Base-by-base conservation (phyloP, 1,140 invertebrate genomes). In the Batillaria attramentaria region DNA sequence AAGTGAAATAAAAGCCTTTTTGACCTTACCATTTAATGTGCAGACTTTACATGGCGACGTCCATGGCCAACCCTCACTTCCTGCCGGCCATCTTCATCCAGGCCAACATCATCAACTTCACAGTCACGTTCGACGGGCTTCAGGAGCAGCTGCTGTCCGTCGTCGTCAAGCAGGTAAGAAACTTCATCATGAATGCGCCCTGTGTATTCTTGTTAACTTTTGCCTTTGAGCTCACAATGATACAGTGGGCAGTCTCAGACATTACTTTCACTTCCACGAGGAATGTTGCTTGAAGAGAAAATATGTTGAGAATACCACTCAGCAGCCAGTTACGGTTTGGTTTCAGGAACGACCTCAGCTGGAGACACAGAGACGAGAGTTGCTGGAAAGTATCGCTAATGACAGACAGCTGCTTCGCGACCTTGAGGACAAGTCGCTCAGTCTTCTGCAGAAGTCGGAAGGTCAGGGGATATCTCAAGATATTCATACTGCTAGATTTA, bases 21-120 rank as follows among this genome's bases (percentile, higher is more conserved):
- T 35, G 39, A 2, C 18, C 10, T 4, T 3, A 24, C 42, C 37
- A 4, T 0, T 70, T n/a, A 54, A 20, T 78, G 65, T 78, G 16
- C 89, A 95, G 86, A 92, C 79, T 90, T 75, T 91, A 90, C 70
- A 79, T 91, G 85, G 85, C 87, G 31, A 89, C 90, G 18, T 87
- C 86, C 0, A 83, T 90, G 84, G 83, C 85, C 65, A 91, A 91
- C 78, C 90, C 90, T 6, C 88, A 91, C 80, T 91, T 86, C 70
- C 82, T 90, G 70, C 89, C 89, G 2, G 85, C 87, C 18, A 84
- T 90, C 10, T 89, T 86, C 74, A 90, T 89, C 68, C 85, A 89
- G 68, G 87, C 89, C 57, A 89, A 88, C 72, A 86, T 90, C 68
- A 90, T 91, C 84, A 91, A 91, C 84, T 91, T 91, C 77, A 90